These are phyloP conservation scores for Drosophila leonis DNA, from an alignment of 2,888 invertebrate species.

Conservation along the genomic window DNA sequence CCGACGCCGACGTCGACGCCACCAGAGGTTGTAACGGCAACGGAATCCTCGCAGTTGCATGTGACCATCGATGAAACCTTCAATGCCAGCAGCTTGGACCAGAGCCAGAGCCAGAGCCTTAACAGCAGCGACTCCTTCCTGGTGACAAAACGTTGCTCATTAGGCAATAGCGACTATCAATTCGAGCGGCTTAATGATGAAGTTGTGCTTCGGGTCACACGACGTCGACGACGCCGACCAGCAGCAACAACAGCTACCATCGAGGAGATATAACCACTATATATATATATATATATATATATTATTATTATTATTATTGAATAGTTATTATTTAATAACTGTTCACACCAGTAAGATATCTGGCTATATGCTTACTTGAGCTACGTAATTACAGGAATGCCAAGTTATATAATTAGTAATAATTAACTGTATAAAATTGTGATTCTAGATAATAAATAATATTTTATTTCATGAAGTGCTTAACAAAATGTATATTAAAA, in stretches of 20 bases:
- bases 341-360: constrained; percentile 24
- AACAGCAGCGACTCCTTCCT: constrained; percentile 28
- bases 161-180: constrained; percentile 81
- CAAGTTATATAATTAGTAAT: background rate
- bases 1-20: constrained; percentile 30
- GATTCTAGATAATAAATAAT: constrained; percentile 6
- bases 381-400: background rate
- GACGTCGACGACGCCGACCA: constrained; percentile 43
- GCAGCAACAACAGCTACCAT: background rate
- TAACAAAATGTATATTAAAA: background rate
- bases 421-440: background rate
- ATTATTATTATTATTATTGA: too few species aligned
- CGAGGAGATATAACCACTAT: background rate
- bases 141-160: constrained; percentile 72
- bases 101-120: constrained; percentile 3
- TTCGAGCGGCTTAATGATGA: constrained; percentile 79
- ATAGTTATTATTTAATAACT: too few species aligned
- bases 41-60: constrained; percentile 5
- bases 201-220: constrained; percentile 77
- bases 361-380: constrained; percentile 25
- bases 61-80: constrained; percentile 64
- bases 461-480: background rate
- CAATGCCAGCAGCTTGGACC: constrained; percentile 8
- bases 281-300: background rate
- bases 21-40: background rate